These are phyloP conservation scores for Denticeps clupeoides DNA, from an alignment of 2,797 vertebrate genomes.

Conservation along the genomic window DNA sequence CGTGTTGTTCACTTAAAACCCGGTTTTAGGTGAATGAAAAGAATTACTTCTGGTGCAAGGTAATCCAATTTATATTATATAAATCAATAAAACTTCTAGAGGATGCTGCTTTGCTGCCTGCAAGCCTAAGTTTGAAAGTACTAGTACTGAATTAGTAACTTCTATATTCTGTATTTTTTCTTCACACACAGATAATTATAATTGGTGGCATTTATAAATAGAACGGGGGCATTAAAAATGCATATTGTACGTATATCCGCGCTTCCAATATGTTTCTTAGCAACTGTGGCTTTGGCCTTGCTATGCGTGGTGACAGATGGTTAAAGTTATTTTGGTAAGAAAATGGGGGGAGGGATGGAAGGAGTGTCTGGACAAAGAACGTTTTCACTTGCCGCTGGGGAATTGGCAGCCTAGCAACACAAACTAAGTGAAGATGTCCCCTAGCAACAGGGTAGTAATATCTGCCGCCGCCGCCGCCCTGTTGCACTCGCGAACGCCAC, in stretches of 20 bases:
- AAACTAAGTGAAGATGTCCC: conserved; percentile 59
- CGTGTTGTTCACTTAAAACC: too few species aligned
- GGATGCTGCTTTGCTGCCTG: too few species aligned
- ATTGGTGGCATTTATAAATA: too few species aligned
- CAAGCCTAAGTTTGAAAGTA: too few species aligned
- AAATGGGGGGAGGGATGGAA: conserved; percentile 27
- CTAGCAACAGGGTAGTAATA: conserved; percentile 55
- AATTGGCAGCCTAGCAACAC: conserved; percentile 71
- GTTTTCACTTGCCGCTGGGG: conserved; percentile 55
- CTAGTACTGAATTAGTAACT: too few species aligned
- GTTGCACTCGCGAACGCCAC: neutral
- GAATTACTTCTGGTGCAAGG: too few species aligned
- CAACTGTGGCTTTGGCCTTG: conserved; percentile 44
- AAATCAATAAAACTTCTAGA: too few species aligned
- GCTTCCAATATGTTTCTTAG: conserved; percentile 59
- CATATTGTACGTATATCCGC: neutral
- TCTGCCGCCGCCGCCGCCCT: conserved; percentile 23
- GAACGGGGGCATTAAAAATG: neutral
- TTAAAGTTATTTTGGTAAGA: conserved; percentile 68
- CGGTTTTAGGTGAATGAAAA: too few species aligned
- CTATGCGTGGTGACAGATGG: conserved; percentile 61
- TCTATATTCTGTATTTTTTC: too few species aligned
- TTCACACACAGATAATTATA: too few species aligned
- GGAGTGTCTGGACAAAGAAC: conserved; percentile 15
- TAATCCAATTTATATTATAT: too few species aligned